phyloP scores from a whole-genome alignment of 2,888 invertebrate species.

The Hanleya hanleyi region DNA sequence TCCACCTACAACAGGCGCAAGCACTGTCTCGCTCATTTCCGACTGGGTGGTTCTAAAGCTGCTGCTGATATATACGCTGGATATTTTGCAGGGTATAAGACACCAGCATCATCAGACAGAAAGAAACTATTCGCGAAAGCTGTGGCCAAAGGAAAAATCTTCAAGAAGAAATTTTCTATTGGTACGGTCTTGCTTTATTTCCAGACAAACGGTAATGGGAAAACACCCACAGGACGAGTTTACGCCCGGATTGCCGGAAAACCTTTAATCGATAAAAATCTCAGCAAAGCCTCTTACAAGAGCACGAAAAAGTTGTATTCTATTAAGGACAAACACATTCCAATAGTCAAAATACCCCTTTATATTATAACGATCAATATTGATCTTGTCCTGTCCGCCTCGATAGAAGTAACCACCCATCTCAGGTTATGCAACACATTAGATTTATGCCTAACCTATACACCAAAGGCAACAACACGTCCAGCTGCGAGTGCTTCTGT shows the following conservation, averaged over 20 bases:
- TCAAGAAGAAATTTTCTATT: background rate
- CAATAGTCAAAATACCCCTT: background rate
- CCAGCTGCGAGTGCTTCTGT: background rate
- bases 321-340: background rate
- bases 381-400: background rate
- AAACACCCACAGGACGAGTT: background rate
- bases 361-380: background rate
- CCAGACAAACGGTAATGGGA: background rate
- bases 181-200: background rate
- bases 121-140: background rate
- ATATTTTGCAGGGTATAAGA: background rate
- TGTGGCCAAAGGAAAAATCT: background rate
- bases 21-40: background rate
- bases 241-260: background rate
- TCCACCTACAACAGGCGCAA: background rate
- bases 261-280: background rate
- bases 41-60: background rate
- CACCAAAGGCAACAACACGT: background rate
- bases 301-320: background rate
- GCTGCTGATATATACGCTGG: background rate
- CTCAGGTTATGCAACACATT: background rate
- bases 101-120: background rate
- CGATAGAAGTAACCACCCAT: background rate
- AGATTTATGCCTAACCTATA: background rate
- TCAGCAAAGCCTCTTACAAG: background rate